Evolutionary conservation across 2,888 invertebrate genomes (phyloP).

Genomic region (Limnephilus auricula): DNA sequence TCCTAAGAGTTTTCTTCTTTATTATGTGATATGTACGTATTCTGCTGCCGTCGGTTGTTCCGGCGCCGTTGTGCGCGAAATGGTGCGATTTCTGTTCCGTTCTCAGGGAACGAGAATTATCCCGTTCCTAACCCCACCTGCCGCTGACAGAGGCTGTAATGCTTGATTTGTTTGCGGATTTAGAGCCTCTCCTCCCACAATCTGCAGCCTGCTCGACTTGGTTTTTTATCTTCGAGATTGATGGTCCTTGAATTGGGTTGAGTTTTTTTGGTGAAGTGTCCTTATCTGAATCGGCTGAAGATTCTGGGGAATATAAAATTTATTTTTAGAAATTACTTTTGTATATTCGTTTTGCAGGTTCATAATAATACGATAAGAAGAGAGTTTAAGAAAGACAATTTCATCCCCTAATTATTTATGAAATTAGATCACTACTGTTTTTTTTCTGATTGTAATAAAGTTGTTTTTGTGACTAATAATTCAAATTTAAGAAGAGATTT

Average conservation of each 20-base stretch:
- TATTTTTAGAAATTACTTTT: not conserved
- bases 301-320: not conserved
- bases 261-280: not conserved
- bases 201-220: not conserved
- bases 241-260: not conserved
- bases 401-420: not conserved
- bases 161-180: slow-evolving; percentile 11
- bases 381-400: not conserved
- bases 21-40: not conserved
- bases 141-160: not conserved
- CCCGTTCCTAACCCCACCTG: not conserved
- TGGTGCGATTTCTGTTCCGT: not conserved
- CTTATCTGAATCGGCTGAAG: not conserved
- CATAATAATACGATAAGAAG: not conserved
- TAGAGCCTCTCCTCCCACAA: not conserved
- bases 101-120: not conserved
- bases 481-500: not conserved
- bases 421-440: not conserved
- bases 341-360: not conserved
- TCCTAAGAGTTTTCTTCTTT: not conserved
- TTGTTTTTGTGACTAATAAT: not conserved
- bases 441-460: no score
- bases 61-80: not conserved
- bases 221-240: not conserved
- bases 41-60: not conserved